Evolutionary conservation across 1,140 invertebrate species (phyloP).

Genomic region (Pogonomyrmex californicus): DNA sequence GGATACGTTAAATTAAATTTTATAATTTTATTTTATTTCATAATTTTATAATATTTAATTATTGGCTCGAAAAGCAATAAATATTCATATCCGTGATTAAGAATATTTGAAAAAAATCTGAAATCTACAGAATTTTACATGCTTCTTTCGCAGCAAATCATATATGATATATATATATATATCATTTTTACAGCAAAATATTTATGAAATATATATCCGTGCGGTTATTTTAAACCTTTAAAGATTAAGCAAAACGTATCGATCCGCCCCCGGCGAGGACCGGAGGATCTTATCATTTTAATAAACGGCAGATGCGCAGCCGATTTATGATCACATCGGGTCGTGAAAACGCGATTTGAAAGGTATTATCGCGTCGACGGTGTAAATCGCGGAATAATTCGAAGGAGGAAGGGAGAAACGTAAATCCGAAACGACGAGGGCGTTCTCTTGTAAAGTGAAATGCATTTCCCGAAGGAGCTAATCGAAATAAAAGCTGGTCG

Average conservation of each 20-base stretch:
- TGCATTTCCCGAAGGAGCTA: slow-evolving; percentile 39
- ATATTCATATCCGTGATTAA: too few relatives aligned
- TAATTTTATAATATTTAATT: too few relatives aligned
- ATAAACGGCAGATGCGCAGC: not conserved
- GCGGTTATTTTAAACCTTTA: not conserved
- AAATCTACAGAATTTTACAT: too few relatives aligned
- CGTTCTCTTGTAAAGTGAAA: slow-evolving; percentile 38
- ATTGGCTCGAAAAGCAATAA: too few relatives aligned
- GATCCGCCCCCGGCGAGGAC: not conserved
- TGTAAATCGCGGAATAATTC: slow-evolving; percentile 11
- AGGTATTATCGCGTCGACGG: not conserved
- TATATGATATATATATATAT: not conserved
- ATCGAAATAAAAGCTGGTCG: slow-evolving; percentile 52
- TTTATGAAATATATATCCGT: not conserved
- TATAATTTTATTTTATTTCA: too few relatives aligned
- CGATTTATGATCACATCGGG: not conserved
- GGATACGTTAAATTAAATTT: too few relatives aligned
- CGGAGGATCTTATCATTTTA: not conserved
- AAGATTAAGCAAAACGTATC: not conserved
- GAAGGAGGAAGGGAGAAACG: not conserved
- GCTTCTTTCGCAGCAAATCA: too few relatives aligned
- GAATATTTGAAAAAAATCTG: too few relatives aligned
- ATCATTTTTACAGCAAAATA: not conserved
- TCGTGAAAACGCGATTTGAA: not conserved
- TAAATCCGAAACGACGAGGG: slow-evolving; percentile 28